Conservation (phyloP, 2,888 invertebrate species). For the Schizaphis graminum region DNA sequence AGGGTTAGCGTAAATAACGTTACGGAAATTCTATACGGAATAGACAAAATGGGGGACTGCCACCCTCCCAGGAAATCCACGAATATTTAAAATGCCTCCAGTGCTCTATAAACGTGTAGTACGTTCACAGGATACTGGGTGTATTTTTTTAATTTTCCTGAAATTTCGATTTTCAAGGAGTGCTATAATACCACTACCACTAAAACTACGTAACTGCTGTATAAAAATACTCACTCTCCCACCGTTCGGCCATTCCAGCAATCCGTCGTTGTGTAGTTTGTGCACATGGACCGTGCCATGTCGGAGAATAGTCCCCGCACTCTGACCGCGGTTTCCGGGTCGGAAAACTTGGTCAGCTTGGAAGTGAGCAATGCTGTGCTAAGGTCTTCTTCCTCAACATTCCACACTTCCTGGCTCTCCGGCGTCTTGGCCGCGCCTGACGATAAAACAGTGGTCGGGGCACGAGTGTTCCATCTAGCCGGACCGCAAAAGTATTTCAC, state of each 20-base stretch:
- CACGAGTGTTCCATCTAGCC: conserved; percentile 22
- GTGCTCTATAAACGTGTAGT: not conserved
- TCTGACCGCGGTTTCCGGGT: conserved; percentile 62
- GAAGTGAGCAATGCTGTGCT: conserved; percentile 44
- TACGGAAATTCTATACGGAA: not conserved
- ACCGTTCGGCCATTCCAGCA: conserved; percentile 88
- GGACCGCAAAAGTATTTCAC: conserved; percentile 56
- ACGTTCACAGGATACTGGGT: not conserved
- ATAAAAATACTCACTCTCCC: conserved; percentile 78
- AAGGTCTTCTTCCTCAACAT: conserved; percentile 53
- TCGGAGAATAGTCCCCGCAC: conserved; percentile 85
- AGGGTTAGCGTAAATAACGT: not conserved
- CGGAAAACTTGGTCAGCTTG: conserved; percentile 53
- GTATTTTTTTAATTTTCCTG: not conserved
- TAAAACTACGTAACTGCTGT: not conserved
- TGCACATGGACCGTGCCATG: conserved; percentile 84
- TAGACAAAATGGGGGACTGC: not conserved
- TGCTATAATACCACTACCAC: not conserved
- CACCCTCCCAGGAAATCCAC: not conserved
- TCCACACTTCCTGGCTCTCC: conserved; percentile 61
- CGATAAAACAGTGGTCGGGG: too few species aligned
- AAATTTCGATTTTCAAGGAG: not conserved
- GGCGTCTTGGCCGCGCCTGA: conserved; percentile 10
- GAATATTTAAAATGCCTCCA: not conserved
- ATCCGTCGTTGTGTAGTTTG: conserved; percentile 79